Evolutionary conservation across 1,140 invertebrate genomes (phyloP), one percentile per base, ranked within the genome.

Genomic region (Ectropis grisescens): DNA sequence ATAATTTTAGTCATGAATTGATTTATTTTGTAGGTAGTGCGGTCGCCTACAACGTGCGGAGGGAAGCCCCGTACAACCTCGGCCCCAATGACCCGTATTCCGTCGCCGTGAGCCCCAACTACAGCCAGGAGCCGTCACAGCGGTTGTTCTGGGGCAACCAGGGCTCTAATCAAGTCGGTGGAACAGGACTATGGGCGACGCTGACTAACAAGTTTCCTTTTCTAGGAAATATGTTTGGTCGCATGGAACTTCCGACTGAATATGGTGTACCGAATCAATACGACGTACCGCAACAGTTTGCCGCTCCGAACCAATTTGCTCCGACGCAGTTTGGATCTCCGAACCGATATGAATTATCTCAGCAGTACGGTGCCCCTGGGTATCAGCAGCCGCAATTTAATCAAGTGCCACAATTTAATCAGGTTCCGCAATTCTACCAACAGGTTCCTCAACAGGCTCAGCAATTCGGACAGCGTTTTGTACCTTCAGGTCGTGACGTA

Each of bases 151-250:
- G 66, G 65, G 58, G 67, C 11, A 58, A 56, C 24, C 47, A 56
- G 28, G 76, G 76, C 12, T 66, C 54, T 30, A 78, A 78, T 34
- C 72, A 78, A 60, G 76, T 81, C 4, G 76, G 76, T 3, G 76
- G 76, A 13, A 66, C 64, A 8, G 69, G 68, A 11, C 42, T 56
- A 30, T 81, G 76, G 76, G 52, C 62, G 0, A 59, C 50, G 7
- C 32, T 81, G 24, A 81, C 72, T 1, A 76, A 78, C 33, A 81
- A 81, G 40, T 81, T 78, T 31, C 76, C 76, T 0, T 65, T 76
- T 29, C 47, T 81, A 13, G 46, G 47, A 10, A 66, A 53, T 29
- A 78, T 75, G 62, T 81, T 81, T 28, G 72, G 76, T 1, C 55
- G 62, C 13, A 66, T 81, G 58, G 58, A 74, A 37, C 13, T 75